Conservation (phyloP, 2,113 vertebrate species). For the Siniperca knerii region DNA sequence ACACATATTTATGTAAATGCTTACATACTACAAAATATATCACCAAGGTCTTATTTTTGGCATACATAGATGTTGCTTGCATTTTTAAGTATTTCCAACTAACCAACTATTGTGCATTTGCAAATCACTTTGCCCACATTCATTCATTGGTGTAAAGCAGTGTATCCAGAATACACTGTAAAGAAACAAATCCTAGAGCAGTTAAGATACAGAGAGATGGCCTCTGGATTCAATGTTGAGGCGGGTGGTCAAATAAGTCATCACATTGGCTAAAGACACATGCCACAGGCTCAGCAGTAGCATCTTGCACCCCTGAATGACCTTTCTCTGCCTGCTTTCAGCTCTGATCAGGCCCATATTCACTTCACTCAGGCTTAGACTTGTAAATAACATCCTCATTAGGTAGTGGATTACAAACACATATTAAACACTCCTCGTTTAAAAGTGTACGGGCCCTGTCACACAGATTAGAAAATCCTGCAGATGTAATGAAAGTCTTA, state of each 20-base stretch:
- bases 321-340: constrained; percentile 5
- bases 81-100: background rate
- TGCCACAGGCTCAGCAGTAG: background rate
- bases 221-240: background rate
- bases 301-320: background rate
- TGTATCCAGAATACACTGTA: background rate
- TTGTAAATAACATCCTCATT: constrained; percentile 50
- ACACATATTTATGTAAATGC: constrained; percentile 4
- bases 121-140: background rate
- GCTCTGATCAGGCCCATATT: background rate
- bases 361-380: constrained; percentile 20
- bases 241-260: background rate
- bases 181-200: background rate
- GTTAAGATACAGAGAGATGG: background rate
- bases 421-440: constrained; percentile 19
- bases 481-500: constrained; percentile 38
- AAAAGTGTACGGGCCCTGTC: background rate
- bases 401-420: constrained; percentile 38
- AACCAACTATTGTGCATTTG: constrained; percentile 5
- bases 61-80: constrained; percentile 11
- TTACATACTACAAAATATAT: constrained; percentile 8
- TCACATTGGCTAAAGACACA: background rate
- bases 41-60: constrained; percentile 36
- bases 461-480: constrained; percentile 43
- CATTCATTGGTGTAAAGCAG: background rate